Conservation (phyloP, 2,797 vertebrate species). For the Tokudaia muenninki region DNA sequence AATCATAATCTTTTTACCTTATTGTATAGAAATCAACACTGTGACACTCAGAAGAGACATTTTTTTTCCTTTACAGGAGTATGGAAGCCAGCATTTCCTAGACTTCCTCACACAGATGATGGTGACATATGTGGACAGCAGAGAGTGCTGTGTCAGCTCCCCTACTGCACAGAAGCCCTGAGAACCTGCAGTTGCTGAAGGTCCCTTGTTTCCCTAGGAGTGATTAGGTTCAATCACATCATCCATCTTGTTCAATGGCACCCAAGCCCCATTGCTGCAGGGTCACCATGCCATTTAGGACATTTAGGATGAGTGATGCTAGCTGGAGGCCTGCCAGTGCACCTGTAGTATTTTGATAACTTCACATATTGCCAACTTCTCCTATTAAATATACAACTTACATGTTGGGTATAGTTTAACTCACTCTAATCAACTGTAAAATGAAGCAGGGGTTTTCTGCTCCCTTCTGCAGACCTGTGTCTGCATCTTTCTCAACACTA, state of each 20-base stretch:
- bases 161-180: neutral
- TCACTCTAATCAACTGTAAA: slow-evolving; percentile 87
- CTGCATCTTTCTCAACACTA: slow-evolving; percentile 81
- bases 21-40: neutral
- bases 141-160: neutral
- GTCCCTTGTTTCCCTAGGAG: slow-evolving; percentile 36
- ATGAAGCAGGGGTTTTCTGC: slow-evolving; percentile 82
- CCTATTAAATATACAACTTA: slow-evolving; percentile 83
- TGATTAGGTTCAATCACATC: slow-evolving; percentile 47
- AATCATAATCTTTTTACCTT: neutral
- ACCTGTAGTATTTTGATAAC: slow-evolving; percentile 85
- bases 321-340: slow-evolving; percentile 75
- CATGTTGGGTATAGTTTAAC: slow-evolving; percentile 87
- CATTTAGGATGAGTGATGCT: slow-evolving; percentile 61
- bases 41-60: neutral
- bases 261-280: slow-evolving; percentile 59
- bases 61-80: too few relatives aligned
- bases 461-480: slow-evolving; percentile 71
- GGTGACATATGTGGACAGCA: neutral
- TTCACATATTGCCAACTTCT: slow-evolving; percentile 78
- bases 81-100: neutral
- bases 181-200: neutral
- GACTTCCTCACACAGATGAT: neutral
- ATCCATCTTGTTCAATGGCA: slow-evolving; percentile 49
- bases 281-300: slow-evolving; percentile 70